Base-by-base conservation (phyloP, 92 coral and sea anemone species). In the Bergia puertoricense region DNA sequence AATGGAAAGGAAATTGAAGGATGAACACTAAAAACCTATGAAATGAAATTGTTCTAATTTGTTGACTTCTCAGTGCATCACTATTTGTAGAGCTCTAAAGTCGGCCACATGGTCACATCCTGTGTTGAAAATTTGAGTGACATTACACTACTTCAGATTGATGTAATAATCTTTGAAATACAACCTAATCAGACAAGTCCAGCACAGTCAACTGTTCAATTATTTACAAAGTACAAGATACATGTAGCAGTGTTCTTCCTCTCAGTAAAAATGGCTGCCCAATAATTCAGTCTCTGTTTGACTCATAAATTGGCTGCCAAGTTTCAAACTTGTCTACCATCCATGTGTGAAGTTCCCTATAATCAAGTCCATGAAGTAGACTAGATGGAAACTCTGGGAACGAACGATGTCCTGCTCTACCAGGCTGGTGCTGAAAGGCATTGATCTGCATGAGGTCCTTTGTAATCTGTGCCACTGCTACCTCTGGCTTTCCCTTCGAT, bases 331-430 rank as follows among this genome's bases (percentile, higher is more conserved):
- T n/a, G 40, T 79, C 79, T 44, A 30, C 74, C 80, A 88, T 77
- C 90, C 90, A 88, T 20, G 67, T 67, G 71, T 88, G 90, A 46
- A 88, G 80, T 42, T 88, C 85, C 56, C 89, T 77, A 23, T 87
- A 87, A 62, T 87, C 89, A 45, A 86, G 67, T 10, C 74, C 65
- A 18, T 85, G 45, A 18, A 30, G 30, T 30, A 30, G 30, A 30
- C 30, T 30, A 30, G 30, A 30, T 30, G 30, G 30, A 30, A 30
- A 30, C 30, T 30, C 30, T 30, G 30, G 30, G 30, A 30, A 30
- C 0, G 30, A 30, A 30, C 30, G 30, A 30, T 30, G 30, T 30
- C 30, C 30, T 30, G 30, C 30, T 30, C 30, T 30, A 66, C 77
- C 81, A 30, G 81, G 16, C 16, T 89, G 82, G 5, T 82, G n/a